These are phyloP conservation scores for Epinephelus moara DNA, from an alignment of 2,113 vertebrate genomes.

Conservation along the genomic window DNA sequence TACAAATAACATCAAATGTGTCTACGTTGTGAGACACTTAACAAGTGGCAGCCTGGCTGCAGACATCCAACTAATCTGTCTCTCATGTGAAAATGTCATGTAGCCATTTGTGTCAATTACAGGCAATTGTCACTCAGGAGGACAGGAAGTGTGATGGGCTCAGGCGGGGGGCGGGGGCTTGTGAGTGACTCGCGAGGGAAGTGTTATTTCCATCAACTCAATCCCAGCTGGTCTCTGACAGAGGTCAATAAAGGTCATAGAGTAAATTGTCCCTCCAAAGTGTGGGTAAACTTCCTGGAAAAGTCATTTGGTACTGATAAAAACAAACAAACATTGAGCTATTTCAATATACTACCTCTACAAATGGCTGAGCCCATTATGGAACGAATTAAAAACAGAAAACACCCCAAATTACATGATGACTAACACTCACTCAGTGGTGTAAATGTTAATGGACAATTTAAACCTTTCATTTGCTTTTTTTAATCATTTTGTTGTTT, in stretches of 20 bases:
- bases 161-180: not conserved
- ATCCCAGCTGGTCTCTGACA: not conserved
- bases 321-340: not conserved
- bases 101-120: constrained; percentile 23
- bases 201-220: constrained; percentile 24
- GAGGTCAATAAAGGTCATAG: constrained; percentile 13
- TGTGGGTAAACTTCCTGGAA: not conserved
- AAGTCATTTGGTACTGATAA: not conserved
- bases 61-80: too few species aligned
- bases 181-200: not conserved
- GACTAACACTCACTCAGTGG: constrained; percentile 13
- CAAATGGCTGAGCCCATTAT: constrained; percentile 4
- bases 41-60: not conserved
- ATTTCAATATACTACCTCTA: not conserved
- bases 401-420: constrained; percentile 32
- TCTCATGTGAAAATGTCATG: too few species aligned
- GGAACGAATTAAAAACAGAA: constrained; percentile 38
- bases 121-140: constrained; percentile 24
- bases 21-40: not conserved
- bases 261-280: not conserved
- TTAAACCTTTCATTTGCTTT: constrained; percentile 43
- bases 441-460: constrained; percentile 31
- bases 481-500: constrained; percentile 39
- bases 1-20: not conserved
- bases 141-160: constrained; percentile 13